Percentiles rank a stretch among this genome's conserved stretches.
Evolutionary conservation across 2,888 invertebrate species (phyloP).

Genomic region (Bhutanitis thaidina): DNA sequence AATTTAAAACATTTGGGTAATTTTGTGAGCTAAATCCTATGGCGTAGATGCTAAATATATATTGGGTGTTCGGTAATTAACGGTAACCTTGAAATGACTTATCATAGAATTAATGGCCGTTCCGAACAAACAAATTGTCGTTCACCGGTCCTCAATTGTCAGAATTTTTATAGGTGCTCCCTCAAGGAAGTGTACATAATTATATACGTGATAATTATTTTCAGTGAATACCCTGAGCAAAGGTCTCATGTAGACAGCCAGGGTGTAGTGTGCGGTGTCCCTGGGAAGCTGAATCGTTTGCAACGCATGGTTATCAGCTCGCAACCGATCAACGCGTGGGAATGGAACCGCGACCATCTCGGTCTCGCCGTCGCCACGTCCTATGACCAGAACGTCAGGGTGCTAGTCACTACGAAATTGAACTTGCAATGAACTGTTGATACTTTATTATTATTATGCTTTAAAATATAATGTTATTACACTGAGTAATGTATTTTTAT

Average conservation of each 20-base stretch:
- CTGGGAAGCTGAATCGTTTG: constrained; percentile 86
- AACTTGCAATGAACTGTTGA: constrained; percentile 76
- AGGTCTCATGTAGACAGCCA: constrained; percentile 85
- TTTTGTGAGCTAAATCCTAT: too few relatives aligned
- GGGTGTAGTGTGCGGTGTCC: constrained; percentile 86
- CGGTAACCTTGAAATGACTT: too few relatives aligned
- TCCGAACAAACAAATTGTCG: too few relatives aligned
- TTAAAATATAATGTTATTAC: background rate
- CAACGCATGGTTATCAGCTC: constrained; percentile 90
- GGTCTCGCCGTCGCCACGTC: constrained; percentile 94
- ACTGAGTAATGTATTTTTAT: too few relatives aligned
- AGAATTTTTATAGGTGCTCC: too few relatives aligned
- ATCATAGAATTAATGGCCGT: too few relatives aligned
- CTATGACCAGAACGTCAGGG: constrained; percentile 93
- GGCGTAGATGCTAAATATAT: too few relatives aligned
- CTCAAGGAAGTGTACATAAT: too few relatives aligned
- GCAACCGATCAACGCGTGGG: constrained; percentile 93
- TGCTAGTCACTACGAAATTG: constrained; percentile 93
- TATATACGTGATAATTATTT: too few relatives aligned
- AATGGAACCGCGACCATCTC: constrained; percentile 95
- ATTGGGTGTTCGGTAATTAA: too few relatives aligned
- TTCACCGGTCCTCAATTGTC: too few relatives aligned
- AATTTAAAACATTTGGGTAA: too few relatives aligned
- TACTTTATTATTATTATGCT: background rate
- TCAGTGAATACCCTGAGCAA: constrained; percentile 86